These are phyloP conservation scores for Megastigmus dorsalis DNA, from an alignment of 2,888 invertebrate species.

Conservation along the genomic window DNA sequence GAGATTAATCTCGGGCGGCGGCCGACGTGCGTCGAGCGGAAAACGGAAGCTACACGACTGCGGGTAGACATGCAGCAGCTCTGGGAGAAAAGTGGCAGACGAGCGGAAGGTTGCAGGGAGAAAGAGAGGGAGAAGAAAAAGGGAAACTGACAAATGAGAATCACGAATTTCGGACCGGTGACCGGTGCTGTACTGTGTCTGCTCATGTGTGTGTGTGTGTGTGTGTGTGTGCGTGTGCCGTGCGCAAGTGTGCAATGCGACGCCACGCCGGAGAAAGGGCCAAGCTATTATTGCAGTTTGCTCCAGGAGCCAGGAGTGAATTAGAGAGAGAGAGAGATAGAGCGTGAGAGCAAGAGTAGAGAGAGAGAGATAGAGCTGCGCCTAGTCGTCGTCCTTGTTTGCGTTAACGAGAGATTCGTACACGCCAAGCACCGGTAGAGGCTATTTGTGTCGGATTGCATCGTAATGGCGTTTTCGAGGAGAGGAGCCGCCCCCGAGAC, in stretches of 20 bases:
- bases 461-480: conserved; percentile 50
- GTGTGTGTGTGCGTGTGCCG: not conserved
- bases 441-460: conserved; percentile 52
- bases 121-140: not conserved
- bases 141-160: not conserved
- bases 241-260: too few relatives aligned
- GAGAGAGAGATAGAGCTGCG: too few relatives aligned
- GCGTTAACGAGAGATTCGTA: conserved; percentile 51
- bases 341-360: too few relatives aligned
- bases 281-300: conserved; percentile 30
- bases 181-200: too few relatives aligned
- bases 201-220: not conserved
- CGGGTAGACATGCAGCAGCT: not conserved
- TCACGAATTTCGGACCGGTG: too few relatives aligned
- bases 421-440: conserved; percentile 19
- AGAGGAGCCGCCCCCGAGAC: not conserved
- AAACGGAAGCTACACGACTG: not conserved
- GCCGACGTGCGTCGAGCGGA: too few relatives aligned
- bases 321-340: too few relatives aligned
- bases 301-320: conserved; percentile 20
- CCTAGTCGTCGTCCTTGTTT: conserved; percentile 41
- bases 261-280: conserved; percentile 12
- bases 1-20: not conserved
- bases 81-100: not conserved
- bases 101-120: not conserved